Evolutionary conservation across 2,113 vertebrate species (phyloP).

Genomic region (Plestiodon gilberti): DNA sequence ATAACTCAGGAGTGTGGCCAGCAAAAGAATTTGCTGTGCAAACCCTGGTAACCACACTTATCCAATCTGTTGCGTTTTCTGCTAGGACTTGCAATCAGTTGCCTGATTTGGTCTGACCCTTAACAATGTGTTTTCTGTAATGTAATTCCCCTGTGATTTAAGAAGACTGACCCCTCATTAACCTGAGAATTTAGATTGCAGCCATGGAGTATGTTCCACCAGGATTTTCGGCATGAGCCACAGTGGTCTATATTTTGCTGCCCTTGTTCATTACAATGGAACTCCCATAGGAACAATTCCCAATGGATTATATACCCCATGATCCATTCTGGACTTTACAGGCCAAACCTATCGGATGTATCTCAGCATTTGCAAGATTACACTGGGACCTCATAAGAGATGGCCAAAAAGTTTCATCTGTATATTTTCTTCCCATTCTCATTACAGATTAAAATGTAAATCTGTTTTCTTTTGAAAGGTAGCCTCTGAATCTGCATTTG

Average conservation of each 20-base stretch:
- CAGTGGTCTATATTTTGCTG: not conserved
- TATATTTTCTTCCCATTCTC: not conserved
- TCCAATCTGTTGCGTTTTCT: slow-evolving; percentile 37
- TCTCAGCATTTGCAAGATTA: not conserved
- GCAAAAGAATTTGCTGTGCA: not conserved
- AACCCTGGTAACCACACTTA: slow-evolving; percentile 13
- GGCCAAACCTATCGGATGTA: not conserved
- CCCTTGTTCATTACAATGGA: not conserved
- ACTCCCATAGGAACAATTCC: not conserved
- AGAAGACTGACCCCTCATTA: slow-evolving; percentile 23
- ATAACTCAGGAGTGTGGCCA: slow-evolving; percentile 18
- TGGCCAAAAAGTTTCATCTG: not conserved
- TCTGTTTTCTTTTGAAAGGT: not conserved
- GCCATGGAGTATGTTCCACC: not conserved
- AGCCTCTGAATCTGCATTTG: not conserved
- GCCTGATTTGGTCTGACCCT: slow-evolving; percentile 12
- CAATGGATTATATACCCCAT: not conserved
- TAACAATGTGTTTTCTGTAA: slow-evolving; percentile 31
- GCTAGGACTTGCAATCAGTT: slow-evolving; percentile 15
- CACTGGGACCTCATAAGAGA: not conserved
- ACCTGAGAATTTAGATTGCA: not conserved
- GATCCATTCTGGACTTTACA: not conserved
- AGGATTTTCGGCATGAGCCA: not conserved
- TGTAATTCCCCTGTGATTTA: slow-evolving; percentile 22
- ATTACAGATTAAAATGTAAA: not conserved